phyloP scores from a whole-genome alignment of 2,113 vertebrate genomes.

The Synodontis membranacea region DNA sequence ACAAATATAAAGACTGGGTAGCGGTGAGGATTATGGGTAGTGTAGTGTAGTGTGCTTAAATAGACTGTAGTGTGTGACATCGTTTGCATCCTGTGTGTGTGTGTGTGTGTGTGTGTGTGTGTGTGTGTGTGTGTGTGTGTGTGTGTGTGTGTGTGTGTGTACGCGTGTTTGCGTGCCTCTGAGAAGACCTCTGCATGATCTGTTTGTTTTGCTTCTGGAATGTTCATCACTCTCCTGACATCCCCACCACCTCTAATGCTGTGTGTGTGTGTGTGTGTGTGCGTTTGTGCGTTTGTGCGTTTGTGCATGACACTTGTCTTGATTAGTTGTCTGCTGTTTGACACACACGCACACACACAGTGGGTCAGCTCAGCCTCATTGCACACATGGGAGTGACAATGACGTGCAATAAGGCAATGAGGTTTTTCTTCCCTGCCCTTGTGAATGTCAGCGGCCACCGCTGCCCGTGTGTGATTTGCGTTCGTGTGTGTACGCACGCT shows the following conservation, averaged over 20 bases:
- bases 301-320: slow-evolving; percentile 18
- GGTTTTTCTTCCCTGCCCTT: slow-evolving; percentile 41
- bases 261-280: slow-evolving; percentile 8
- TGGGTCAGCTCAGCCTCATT: slow-evolving; percentile 21
- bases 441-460: slow-evolving; percentile 46
- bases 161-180: background rate
- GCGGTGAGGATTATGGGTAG: slow-evolving; percentile 11
- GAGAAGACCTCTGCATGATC: slow-evolving; percentile 57
- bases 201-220: slow-evolving; percentile 74
- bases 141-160: background rate
- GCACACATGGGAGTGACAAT: slow-evolving; percentile 5
- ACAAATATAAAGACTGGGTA: background rate
- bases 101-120: background rate
- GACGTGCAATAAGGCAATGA: slow-evolving; percentile 31
- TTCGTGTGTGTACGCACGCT: background rate
- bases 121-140: background rate
- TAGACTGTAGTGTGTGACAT: background rate
- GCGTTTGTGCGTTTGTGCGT: slow-evolving; percentile 7
- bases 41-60: background rate
- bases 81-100: background rate
- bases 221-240: slow-evolving; percentile 69
- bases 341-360: background rate
- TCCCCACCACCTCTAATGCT: slow-evolving; percentile 62
- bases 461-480: background rate
- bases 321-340: slow-evolving; percentile 34